Evolutionary conservation across 2,888 invertebrate species (phyloP).

Genomic region (Rotaria magnacalcarata): DNA sequence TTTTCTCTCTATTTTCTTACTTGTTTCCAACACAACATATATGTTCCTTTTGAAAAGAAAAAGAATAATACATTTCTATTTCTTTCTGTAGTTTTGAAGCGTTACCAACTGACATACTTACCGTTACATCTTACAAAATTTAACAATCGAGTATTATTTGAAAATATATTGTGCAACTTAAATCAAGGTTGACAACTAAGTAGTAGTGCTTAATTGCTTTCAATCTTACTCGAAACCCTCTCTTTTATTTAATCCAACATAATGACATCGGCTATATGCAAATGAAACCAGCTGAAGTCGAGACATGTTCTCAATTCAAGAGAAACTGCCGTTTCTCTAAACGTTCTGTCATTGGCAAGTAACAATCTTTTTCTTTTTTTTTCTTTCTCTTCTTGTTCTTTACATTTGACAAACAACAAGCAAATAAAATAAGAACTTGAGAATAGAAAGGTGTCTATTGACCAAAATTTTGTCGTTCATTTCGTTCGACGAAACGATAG

Average conservation of each 20-base stretch:
- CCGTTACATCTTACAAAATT: not conserved
- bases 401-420: not conserved
- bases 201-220: not conserved
- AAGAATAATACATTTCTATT: not conserved
- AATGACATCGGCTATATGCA: not conserved
- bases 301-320: not conserved
- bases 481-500: not conserved
- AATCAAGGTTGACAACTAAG: not conserved
- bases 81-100: not conserved
- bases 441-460: not conserved
- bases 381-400: not conserved
- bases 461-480: not conserved
- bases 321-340: not conserved
- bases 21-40: not conserved
- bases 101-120: not conserved
- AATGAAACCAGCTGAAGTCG: not conserved
- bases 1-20: not conserved
- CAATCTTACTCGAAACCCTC: not conserved
- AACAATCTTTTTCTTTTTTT: not conserved
- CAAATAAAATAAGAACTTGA: not conserved
- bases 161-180: not conserved
- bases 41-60: not conserved
- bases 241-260: not conserved
- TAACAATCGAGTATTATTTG: not conserved
- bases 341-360: not conserved